Evolutionary conservation across 2,888 invertebrate species (phyloP).

Genomic region (Drosophila heteroneura): DNA sequence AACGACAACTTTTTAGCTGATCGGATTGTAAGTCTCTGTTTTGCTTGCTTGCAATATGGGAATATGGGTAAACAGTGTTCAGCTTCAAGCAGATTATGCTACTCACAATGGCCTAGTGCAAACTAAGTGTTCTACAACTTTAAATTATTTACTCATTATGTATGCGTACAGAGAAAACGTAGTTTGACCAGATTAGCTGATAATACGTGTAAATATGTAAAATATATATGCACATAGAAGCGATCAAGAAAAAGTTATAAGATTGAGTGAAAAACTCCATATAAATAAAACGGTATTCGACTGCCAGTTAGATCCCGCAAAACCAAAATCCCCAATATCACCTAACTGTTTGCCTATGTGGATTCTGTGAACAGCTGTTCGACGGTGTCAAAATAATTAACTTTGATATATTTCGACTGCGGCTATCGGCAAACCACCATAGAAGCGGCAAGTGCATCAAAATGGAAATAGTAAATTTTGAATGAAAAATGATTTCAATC

Average conservation of each 20-base stretch:
- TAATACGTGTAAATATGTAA: neutral
- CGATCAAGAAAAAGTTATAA: too few species aligned
- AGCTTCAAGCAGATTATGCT: conserved; percentile 4
- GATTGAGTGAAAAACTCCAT: neutral
- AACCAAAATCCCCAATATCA: neutral
- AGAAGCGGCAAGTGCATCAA: neutral
- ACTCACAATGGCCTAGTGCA: neutral
- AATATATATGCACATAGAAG: neutral
- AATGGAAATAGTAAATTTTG: neutral
- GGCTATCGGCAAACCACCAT: too few species aligned
- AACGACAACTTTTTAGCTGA: conserved; percentile 36
- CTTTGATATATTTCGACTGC: neutral
- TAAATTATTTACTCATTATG: conserved; percentile 8
- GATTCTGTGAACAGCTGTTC: neutral
- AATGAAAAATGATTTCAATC: neutral
- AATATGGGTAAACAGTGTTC: conserved; percentile 2
- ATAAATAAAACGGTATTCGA: neutral
- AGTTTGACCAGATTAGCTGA: neutral
- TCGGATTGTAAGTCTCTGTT: conserved; percentile 25
- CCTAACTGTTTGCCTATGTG: neutral
- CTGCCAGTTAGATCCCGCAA: neutral
- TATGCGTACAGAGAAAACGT: conserved; percentile 9
- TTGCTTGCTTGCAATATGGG: neutral
- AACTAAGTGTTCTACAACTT: conserved; percentile 2
- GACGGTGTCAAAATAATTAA: neutral